Evolutionary conservation across 2,113 vertebrate genomes (phyloP), one percentile per base, ranked within the genome.

Genomic region (Oriolus oriolus): DNA sequence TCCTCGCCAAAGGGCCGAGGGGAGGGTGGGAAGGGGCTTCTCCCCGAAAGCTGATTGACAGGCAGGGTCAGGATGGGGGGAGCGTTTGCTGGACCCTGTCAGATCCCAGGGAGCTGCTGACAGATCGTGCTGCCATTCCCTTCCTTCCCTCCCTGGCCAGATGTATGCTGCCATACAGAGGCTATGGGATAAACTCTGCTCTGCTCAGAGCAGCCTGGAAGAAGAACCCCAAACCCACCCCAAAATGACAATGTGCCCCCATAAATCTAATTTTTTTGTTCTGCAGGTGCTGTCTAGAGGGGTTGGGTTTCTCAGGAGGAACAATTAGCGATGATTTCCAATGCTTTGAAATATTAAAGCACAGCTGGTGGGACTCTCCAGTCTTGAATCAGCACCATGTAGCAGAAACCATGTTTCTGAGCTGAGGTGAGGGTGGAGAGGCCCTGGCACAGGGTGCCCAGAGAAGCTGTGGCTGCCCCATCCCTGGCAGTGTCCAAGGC

Each of bases 41-140:
- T 89, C 52, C 49, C 84, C 6, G 10, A 54, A 26, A 73, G 42
- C 44, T 98, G 98, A 99, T 96, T 97, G 98, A 98, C 98, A 96
- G 95, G 87, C 7, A 0, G 97, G 98, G 98, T 98, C 98, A 98
- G 95, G 97, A 93, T 90, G 93, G 98, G 97, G 91, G 95, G 97
- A 97, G 94, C 90, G 41, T 98, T 97, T 98, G 97, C 96, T 97
- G 97, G 96, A 94, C 94, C 93, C 92, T 93, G 91, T 97, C 87
- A 96, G 94, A 96, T 98, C 95, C 75, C 35, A 68, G 95, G 92
- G 98, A 98, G 97, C 89, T 98, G 98, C 97, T 99, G 98, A 99
- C 98, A 99, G 98, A 95, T 97, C 54, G 65, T 79, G 74, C 97
- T 70, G 69, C 97, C 74, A 90, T 95, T 94, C 87, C 59, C 97